Evolutionary conservation across 2,888 invertebrate genomes (phyloP).

Genomic region (Drosophila ezoana): DNA sequence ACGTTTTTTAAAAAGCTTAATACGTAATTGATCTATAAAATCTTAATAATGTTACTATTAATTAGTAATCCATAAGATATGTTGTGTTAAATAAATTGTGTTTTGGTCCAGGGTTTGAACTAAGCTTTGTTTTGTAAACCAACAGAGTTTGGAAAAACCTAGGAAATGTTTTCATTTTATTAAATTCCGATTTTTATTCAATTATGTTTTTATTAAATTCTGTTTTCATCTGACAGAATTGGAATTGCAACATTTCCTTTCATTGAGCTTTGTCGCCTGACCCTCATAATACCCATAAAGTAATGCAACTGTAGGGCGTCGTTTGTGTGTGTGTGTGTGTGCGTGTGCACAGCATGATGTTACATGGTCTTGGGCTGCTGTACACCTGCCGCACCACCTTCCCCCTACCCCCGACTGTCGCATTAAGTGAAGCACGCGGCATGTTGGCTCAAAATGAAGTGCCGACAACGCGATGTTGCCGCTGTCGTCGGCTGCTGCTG

Average conservation of each 20-base stretch:
- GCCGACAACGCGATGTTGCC: slow-evolving; percentile 71
- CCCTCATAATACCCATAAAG: slow-evolving; percentile 46
- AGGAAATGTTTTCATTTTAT: too few relatives aligned
- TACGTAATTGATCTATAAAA: too few relatives aligned
- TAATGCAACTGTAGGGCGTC: slow-evolving; percentile 41
- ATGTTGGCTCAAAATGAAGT: slow-evolving; percentile 79
- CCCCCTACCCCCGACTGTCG: slow-evolving; percentile 39
- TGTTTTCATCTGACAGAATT: too few relatives aligned
- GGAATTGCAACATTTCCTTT: neutral
- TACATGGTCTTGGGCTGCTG: slow-evolving; percentile 1
- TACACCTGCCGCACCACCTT: slow-evolving; percentile 9
- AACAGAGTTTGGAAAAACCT: too few relatives aligned
- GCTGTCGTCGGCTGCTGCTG: slow-evolving; percentile 14
- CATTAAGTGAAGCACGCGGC: slow-evolving; percentile 75
- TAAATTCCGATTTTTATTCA: too few relatives aligned
- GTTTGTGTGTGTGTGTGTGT: slow-evolving; percentile 18
- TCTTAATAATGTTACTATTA: too few relatives aligned
- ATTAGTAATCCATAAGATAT: too few relatives aligned
- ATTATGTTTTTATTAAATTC: too few relatives aligned
- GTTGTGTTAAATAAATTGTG: too few relatives aligned
- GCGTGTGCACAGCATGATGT: slow-evolving; percentile 9
- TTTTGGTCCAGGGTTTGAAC: too few relatives aligned
- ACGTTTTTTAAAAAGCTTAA: neutral
- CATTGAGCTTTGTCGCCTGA: slow-evolving; percentile 33
- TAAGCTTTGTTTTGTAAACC: too few relatives aligned